These are phyloP conservation scores for Apus apus DNA, from an alignment of 2,113 vertebrate species.

Conservation along the genomic window DNA sequence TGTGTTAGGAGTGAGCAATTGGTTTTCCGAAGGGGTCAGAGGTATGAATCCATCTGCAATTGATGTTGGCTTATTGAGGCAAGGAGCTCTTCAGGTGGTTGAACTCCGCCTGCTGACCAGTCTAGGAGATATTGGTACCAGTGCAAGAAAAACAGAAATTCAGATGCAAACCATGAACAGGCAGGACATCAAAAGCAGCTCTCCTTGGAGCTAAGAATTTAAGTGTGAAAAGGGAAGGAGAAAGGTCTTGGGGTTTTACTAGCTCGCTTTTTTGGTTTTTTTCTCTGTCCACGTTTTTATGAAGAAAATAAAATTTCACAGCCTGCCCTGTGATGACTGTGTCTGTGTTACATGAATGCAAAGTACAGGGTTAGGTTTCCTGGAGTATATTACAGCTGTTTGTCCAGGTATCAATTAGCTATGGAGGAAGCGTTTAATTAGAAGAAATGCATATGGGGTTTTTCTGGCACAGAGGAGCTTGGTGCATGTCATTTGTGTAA, in stretches of 20 bases:
- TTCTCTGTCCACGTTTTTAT: background rate
- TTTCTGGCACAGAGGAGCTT: background rate
- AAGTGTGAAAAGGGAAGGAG: background rate
- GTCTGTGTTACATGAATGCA: background rate
- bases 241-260: background rate
- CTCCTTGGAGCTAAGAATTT: background rate
- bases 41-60: background rate
- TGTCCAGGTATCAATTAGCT: slow-evolving; percentile 11
- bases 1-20: accelerated
- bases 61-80: background rate
- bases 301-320: background rate
- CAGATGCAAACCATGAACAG: background rate
- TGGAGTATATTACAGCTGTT: background rate
- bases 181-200: background rate
- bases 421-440: slow-evolving; percentile 38
- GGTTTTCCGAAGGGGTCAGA: background rate
- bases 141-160: background rate
- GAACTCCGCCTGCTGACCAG: background rate
- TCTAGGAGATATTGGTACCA: background rate
- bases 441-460: background rate
- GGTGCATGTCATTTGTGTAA: background rate
- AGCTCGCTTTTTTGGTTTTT: background rate
- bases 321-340: background rate
- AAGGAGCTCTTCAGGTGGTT: background rate
- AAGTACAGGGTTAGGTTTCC: slow-evolving; percentile 5